Conservation (phyloP, 2,888 invertebrate species). For the Bibio marci region DNA sequence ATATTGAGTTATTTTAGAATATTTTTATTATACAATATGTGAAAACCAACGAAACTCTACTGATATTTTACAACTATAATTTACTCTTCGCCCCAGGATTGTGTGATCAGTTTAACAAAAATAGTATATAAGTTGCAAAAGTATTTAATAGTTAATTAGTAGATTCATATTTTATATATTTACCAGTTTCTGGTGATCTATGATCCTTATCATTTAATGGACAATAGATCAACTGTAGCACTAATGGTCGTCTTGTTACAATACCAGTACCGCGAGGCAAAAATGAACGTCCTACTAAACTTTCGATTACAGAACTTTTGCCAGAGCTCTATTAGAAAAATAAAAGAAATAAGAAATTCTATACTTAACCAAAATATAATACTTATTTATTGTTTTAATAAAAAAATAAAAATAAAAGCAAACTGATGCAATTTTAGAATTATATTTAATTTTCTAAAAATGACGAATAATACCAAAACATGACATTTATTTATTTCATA, state of each 20-base stretch:
- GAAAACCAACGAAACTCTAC: neutral
- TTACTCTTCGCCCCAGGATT: neutral
- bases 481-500: too few relatives aligned
- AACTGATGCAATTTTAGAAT: too few relatives aligned
- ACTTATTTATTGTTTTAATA: too few relatives aligned
- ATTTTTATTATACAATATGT: conserved; percentile 18
- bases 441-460: conserved; percentile 3
- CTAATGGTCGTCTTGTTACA: conserved; percentile 86
- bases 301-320: conserved; percentile 98
- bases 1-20: too few relatives aligned
- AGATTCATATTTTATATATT: too few relatives aligned
- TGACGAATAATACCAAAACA: neutral
- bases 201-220: conserved; percentile 79
- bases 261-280: conserved; percentile 94
- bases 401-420: too few relatives aligned
- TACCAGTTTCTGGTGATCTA: conserved; percentile 74
- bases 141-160: too few relatives aligned
- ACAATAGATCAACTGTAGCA: conserved; percentile 85
- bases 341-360: neutral
- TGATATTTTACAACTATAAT: neutral
- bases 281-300: conserved; percentile 93
- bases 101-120: too few relatives aligned
- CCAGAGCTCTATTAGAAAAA: conserved; percentile 73
- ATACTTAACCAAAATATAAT: too few relatives aligned
- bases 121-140: too few relatives aligned